Conservation (phyloP, 37 sponge, comb jelly and placozoan species). For the Haliclona indistincta region DNA sequence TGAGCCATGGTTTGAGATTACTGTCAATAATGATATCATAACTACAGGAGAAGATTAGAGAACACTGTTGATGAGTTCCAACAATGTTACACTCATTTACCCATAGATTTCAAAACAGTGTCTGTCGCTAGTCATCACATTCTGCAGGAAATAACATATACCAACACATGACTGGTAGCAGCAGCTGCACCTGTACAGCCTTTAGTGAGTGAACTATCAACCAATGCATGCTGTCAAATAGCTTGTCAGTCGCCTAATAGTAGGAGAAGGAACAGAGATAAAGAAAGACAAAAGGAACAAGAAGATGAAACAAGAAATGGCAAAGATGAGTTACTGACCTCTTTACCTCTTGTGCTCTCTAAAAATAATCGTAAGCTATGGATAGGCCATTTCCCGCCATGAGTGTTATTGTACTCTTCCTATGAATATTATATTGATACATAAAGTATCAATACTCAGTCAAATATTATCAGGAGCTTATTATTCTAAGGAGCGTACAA, state of each 20-base stretch:
- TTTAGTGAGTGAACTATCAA: conserved; percentile 93
- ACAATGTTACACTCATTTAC: conserved; percentile 22
- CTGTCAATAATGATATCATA: conserved; percentile 96
- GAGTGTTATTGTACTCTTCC: conserved; percentile 94
- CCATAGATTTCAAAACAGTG: conserved; percentile 97
- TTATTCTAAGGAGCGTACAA: too few relatives aligned
- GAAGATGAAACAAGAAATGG: neutral
- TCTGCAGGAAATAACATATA: conserved; percentile 34
- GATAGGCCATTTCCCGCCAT: conserved; percentile 98
- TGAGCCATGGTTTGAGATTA: conserved; percentile 95
- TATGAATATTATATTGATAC: conserved; percentile 2
- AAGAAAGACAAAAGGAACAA: neutral
- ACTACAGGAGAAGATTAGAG: conserved; percentile 19
- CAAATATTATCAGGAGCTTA: neutral
- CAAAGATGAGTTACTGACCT: conserved; percentile 36
- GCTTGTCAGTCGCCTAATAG: conserved; percentile 67
- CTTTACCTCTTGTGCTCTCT: conserved; percentile 85
- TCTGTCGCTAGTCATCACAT: conserved; percentile 91
- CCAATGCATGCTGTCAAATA: conserved; percentile 96
- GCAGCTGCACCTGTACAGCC: conserved; percentile 69
- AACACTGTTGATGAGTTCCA: neutral
- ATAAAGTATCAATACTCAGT: neutral
- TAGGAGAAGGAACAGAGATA: neutral
- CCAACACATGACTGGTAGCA: neutral
- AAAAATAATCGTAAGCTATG: conserved; percentile 79